Base-by-base conservation (phyloP, 2,797 vertebrate genomes). In the Danio jaintianensis region DNA sequence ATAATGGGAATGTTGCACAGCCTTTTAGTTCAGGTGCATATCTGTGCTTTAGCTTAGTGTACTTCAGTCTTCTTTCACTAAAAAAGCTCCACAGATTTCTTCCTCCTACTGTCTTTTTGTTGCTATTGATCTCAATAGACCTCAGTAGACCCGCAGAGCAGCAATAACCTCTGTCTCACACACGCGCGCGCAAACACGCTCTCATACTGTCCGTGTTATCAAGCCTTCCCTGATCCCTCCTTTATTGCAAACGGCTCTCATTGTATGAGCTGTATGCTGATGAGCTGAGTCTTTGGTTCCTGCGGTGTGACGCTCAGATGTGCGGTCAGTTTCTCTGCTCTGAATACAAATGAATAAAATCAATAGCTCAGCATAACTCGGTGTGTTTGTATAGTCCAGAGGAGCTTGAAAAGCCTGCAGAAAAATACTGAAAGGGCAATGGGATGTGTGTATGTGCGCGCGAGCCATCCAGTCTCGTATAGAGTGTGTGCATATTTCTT, bases 181-280 rank as follows among this genome's bases (percentile, higher is more conserved):
- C 52, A 45, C 58, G 20, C 62, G 47, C 50, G 40, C 16, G 50
- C 64, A 58, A 40, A 67, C 6, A 10, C 20, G 5, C 53, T 45
- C 40, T 47, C 29, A 55, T 56, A 77, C 63, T 59, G 74, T 71
- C 53, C n/a, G 16, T 84, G 48, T 84, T 83, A 81, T 78, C 75
- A 47, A 80, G 66, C 62, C 45, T 59, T 55, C 68, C 13, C 56
- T n/a, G 42, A 7, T 74, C 45, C 67, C 45, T 62, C 66, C 36
- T 74, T 13, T 69, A 45, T 85, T 59, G 63, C 67, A 80, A 62
- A 7, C 29, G 12, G 56, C 53, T 55, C 53, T 81, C 80, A 74
- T 81, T 82, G 73, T 70, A 80, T 80, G 83, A 74, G 70, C 79
- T 79, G 80, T 88, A 81, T 86, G 76, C 73, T 81, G 79, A 84